Evolutionary conservation across 2,113 vertebrate genomes (phyloP).

Genomic region (Petrocephalus zakoni): DNA sequence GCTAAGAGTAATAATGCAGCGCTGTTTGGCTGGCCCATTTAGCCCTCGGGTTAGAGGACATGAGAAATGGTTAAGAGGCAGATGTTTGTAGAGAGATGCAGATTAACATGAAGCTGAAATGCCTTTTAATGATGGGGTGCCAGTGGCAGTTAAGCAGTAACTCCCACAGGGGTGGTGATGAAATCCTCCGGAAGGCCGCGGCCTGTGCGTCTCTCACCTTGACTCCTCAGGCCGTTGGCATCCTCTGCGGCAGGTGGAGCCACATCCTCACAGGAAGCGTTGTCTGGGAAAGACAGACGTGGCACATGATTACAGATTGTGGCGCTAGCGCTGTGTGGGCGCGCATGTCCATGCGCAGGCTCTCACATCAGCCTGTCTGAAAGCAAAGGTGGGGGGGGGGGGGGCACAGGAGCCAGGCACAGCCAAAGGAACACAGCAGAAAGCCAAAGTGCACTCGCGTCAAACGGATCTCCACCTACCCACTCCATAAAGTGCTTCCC

Average conservation of each 20-base stretch:
- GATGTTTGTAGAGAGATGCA: neutral
- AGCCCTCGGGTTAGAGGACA: neutral
- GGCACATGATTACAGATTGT: constrained; percentile 17
- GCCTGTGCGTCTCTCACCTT: constrained; percentile 67
- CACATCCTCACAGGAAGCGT: constrained; percentile 84
- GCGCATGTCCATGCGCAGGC: neutral
- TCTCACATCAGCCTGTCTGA: neutral
- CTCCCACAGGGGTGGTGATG: neutral
- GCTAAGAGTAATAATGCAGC: neutral
- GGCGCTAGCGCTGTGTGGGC: too few relatives aligned
- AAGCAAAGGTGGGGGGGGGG: neutral
- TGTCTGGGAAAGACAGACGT: constrained; percentile 64
- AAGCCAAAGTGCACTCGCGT: neutral
- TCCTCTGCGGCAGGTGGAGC: constrained; percentile 75
- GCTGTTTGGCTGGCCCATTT: neutral
- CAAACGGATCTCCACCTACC: neutral
- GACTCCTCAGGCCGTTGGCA: constrained; percentile 70
- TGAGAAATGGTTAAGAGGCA: neutral
- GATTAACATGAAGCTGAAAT: constrained; percentile 28
- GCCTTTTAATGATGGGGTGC: constrained; percentile 46
- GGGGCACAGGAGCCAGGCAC: neutral
- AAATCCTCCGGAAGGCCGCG: neutral
- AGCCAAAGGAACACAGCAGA: neutral
- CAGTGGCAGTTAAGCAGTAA: too few relatives aligned
- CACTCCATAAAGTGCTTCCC: neutral